Evolutionary conservation across 2,797 vertebrate species (phyloP), one percentile per base, ranked within the genome.

Genomic region (Sebastes diploproa): DNA sequence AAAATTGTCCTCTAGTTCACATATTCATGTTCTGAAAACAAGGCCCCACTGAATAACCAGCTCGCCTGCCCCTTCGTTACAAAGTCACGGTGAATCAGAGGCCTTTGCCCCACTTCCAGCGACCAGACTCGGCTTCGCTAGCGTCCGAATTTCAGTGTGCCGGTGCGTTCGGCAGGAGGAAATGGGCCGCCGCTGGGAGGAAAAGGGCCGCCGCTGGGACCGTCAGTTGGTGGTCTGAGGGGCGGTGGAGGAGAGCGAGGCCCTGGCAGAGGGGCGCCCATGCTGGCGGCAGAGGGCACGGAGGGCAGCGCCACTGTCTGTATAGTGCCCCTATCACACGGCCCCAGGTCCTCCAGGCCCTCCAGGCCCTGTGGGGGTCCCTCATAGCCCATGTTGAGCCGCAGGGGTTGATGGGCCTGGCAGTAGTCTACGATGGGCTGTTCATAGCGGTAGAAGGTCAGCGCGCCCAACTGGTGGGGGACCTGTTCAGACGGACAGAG

Each of bases 371-470:
- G 95, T 38, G 96, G 93, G 67, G 97, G 94, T 7, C 95, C 92
- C n/a, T 98, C 97, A 0, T 97, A 98, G 69, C 96, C 97, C 95
- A 98, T 97, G 95, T 96, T 97, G 81, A 98, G 94, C 67, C 97
- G 96, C 81, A 99, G 96, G 22, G 98, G 97, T 91, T 99, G 98
- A 85, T 99, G 98, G 56, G 98, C 98, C 89, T 98, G 98, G 96
- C 98, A 99, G 97, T 98, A 99, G 85, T 98, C 96, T 4, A 98
- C 96, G 62, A 98, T 95, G 0, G 98, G 98, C 86, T 97, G 98
- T 88, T 99, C 98, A 0, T 98, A 99, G 88, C 96, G 96, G 94
- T 98, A 99, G 91, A 98, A 99, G 76, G 98, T 97, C 93, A 98
- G 89, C 23, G 97, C 96, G 81, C 97, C 97, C 97, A 98, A 97